Percentiles rank a stretch among this genome's conserved stretches.
Conservation (phyloP, 1,140 invertebrate genomes). For the Melanaphis sacchari region DNA sequence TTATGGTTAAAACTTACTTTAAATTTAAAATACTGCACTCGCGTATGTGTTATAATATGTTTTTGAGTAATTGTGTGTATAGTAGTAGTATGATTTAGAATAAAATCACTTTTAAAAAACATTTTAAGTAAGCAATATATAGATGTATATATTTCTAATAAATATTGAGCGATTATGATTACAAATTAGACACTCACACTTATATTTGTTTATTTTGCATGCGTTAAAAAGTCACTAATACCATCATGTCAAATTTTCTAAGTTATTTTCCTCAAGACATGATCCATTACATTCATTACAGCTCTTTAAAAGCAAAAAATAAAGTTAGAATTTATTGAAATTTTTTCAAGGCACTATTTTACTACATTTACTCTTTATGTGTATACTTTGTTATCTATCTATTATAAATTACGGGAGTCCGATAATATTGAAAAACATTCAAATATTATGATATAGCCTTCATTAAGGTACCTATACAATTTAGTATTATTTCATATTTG, state of each 20-base stretch:
- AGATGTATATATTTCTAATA: neutral
- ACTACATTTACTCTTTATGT: neutral
- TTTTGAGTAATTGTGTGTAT: neutral
- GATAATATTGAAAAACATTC: neutral
- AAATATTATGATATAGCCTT: too few relatives aligned
- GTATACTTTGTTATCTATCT: neutral
- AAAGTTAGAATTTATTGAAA: neutral
- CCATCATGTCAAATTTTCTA: neutral
- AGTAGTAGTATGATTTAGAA: neutral
- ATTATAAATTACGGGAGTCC: neutral
- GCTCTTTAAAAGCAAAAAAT: neutral
- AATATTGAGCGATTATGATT: neutral
- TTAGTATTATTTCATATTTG: too few relatives aligned
- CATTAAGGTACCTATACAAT: too few relatives aligned
- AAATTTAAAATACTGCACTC: neutral
- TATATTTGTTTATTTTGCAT: neutral
- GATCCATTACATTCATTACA: neutral
- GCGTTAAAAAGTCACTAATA: neutral
- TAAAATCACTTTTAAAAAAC: neutral
- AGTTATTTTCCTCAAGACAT: neutral
- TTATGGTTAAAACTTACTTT: neutral
- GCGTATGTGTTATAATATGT: neutral
- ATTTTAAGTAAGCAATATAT: neutral
- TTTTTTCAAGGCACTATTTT: neutral
- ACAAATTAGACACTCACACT: neutral